A percentile compares a stretch with the other conserved stretches of the same genome.
These are phyloP conservation scores for Pseudomyrmex pallidus DNA, from an alignment of 1,140 invertebrate species.

Conservation along the genomic window DNA sequence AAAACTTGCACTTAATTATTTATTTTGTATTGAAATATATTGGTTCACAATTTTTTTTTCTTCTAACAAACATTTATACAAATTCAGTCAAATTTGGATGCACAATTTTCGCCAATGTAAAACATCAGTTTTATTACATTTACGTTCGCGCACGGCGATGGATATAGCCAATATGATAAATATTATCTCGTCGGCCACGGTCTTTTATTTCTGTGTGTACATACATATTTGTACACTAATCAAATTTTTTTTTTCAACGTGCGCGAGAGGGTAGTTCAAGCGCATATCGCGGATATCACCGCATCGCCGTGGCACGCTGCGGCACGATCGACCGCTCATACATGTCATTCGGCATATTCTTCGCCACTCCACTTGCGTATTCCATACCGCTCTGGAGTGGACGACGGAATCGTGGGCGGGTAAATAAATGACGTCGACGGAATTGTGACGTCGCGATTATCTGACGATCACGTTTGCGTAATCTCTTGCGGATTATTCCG, in stretches of 20 bases:
- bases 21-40: too few relatives aligned
- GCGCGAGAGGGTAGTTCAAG: neutral
- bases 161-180: neutral
- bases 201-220: too few relatives aligned
- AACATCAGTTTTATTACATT: neutral
- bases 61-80: too few relatives aligned
- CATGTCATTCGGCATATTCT: constrained; percentile 29
- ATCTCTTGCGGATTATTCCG: neutral
- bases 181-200: neutral
- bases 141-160: neutral
- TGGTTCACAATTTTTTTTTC: too few relatives aligned
- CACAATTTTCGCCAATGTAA: neutral
- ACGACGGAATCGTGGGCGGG: neutral
- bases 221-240: too few relatives aligned
- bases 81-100: too few relatives aligned
- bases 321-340: constrained; percentile 39
- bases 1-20: too few relatives aligned
- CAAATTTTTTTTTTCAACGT: neutral
- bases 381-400: neutral
- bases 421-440: constrained; percentile 13
- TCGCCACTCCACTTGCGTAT: constrained; percentile 2
- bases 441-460: neutral
- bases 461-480: neutral
- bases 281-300: neutral
- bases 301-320: constrained; percentile 25